Evolutionary conservation across 2,113 vertebrate genomes (phyloP).

Genomic region (Triplophysa rosa): DNA sequence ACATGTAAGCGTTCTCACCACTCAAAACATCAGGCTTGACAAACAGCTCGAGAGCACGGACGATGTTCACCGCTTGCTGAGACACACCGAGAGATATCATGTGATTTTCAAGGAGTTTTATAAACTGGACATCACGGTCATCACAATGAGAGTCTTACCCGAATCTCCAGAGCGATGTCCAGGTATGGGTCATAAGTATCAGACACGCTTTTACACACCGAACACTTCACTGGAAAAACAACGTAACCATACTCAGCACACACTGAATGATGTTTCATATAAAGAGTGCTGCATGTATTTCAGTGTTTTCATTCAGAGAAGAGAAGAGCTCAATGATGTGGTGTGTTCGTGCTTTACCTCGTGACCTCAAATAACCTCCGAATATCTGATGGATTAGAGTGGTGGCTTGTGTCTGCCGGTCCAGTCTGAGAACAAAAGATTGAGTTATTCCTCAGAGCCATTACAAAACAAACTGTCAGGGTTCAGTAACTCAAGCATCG

Average conservation of each 20-base stretch:
- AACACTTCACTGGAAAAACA: constrained; percentile 86
- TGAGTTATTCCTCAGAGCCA: not conserved
- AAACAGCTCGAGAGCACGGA: constrained; percentile 88
- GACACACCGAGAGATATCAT: constrained; percentile 6
- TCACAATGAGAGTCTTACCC: constrained; percentile 72
- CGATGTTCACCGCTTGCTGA: constrained; percentile 87
- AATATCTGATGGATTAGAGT: constrained; percentile 96
- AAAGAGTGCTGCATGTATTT: no score
- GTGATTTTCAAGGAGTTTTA: not conserved
- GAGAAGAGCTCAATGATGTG: not conserved
- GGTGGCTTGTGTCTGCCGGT: constrained; percentile 92
- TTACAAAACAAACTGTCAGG: not conserved
- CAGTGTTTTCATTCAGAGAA: no score
- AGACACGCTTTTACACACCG: constrained; percentile 88
- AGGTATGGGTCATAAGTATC: constrained; percentile 94
- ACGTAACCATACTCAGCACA: no score
- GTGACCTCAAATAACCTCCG: constrained; percentile 92
- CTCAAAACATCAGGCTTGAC: constrained; percentile 88
- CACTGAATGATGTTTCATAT: no score
- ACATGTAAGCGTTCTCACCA: constrained; percentile 95
- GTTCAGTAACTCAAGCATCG: not conserved
- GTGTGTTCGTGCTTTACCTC: constrained; percentile 74
- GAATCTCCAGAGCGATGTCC: constrained; percentile 91
- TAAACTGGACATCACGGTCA: not conserved
- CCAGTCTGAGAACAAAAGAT: constrained; percentile 74